Evolutionary conservation across 30 jellyfish, hydroid and myxozoan species (phyloP).

Genomic region (Aurelia coerulea): DNA sequence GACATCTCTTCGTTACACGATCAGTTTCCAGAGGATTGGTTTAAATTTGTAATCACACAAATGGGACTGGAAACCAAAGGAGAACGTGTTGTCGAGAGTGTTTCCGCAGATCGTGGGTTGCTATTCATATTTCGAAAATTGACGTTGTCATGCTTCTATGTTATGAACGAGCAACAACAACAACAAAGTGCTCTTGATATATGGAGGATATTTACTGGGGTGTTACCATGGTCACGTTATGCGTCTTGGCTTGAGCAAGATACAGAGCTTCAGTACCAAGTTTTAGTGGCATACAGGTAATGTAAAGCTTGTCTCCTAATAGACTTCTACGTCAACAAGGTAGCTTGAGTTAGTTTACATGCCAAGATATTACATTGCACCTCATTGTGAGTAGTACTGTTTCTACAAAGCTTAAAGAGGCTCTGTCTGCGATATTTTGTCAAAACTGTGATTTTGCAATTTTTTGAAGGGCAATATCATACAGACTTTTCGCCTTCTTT

Average conservation of each 20-base stretch:
- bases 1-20: conserved; percentile 31
- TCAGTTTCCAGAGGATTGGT: conserved; percentile 67
- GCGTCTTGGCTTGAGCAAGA: conserved; percentile 68
- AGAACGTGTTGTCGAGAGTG: conserved; percentile 45
- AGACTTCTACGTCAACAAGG: too few species aligned
- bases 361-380: too few species aligned
- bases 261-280: conserved; percentile 52
- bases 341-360: too few species aligned
- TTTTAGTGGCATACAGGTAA: conserved; percentile 73
- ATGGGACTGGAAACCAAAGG: conserved; percentile 55
- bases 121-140: conserved; percentile 54
- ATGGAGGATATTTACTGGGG: conserved; percentile 62
- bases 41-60: conserved; percentile 32
- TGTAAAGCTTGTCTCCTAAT: not conserved
- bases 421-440: too few species aligned
- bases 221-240: conserved; percentile 84
- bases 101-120: conserved; percentile 66
- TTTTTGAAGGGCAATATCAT: too few species aligned
- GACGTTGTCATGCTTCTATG: conserved; percentile 47
- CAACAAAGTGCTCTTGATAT: conserved; percentile 75
- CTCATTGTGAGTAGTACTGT: too few species aligned
- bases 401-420: too few species aligned
- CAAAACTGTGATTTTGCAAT: too few species aligned
- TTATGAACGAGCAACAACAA: conserved; percentile 51
- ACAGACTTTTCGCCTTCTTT: too few species aligned